phyloP scores from a whole-genome alignment of 2,888 invertebrate genomes.

The Meloe dianella region DNA sequence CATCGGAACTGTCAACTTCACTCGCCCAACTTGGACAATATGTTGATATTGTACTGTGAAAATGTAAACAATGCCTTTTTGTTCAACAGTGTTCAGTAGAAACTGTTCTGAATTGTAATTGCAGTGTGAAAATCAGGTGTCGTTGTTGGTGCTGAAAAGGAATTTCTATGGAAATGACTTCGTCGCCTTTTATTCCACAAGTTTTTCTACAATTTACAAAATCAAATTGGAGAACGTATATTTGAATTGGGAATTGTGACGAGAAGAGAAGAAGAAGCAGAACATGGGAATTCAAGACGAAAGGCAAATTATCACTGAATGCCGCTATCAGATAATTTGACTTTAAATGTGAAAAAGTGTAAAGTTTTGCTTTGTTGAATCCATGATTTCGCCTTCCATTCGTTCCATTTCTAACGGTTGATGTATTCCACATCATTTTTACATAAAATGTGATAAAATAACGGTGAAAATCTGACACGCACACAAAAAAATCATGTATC shows the following conservation, averaged over 20 bases:
- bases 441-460: background rate
- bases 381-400: background rate
- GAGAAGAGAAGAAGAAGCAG: background rate
- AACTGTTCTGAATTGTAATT: background rate
- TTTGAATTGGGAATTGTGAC: background rate
- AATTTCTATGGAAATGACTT: background rate
- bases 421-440: constrained; percentile 1
- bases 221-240: background rate
- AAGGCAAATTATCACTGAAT: background rate
- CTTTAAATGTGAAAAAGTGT: background rate
- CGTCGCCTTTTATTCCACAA: background rate
- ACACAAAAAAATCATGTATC: background rate
- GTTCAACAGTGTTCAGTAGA: too few relatives aligned
- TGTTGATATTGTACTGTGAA: background rate
- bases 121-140: background rate
- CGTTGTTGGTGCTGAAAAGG: background rate
- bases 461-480: background rate
- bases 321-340: constrained; percentile 10
- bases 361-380: constrained; percentile 1
- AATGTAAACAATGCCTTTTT: background rate
- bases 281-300: background rate
- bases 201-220: background rate
- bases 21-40: background rate
- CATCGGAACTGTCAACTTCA: constrained; percentile 1
- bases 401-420: background rate